Evolutionary conservation across 2,113 vertebrate species (phyloP).

Genomic region (Atherinomorus stipes): DNA sequence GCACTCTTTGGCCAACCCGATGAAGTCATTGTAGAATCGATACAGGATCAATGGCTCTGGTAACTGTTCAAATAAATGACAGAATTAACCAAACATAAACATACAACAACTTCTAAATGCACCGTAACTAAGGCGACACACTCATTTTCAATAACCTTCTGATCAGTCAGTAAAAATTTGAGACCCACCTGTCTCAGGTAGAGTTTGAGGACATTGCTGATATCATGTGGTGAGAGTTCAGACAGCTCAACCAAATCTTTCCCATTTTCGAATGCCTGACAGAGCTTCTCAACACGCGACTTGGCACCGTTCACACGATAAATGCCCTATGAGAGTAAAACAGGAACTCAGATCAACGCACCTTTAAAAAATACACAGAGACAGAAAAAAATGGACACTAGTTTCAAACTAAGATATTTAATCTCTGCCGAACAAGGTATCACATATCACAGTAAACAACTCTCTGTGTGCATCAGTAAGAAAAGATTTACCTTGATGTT

Average conservation of each 20-base stretch:
- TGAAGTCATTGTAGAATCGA: conserved; percentile 94
- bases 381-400: neutral
- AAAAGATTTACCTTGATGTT: conserved; percentile 88
- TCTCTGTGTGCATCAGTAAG: neutral
- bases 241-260: conserved; percentile 96
- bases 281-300: conserved; percentile 96
- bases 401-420: neutral
- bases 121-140: neutral
- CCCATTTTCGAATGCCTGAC: conserved; percentile 98
- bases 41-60: conserved; percentile 95
- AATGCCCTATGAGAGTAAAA: conserved; percentile 86
- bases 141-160: neutral
- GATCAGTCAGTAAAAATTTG: neutral
- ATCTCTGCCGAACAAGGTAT: neutral
- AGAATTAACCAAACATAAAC: neutral
- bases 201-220: conserved; percentile 97
- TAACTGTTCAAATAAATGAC: conserved; percentile 81
- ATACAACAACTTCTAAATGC: neutral
- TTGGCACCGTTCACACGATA: conserved; percentile 98
- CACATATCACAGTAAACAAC: neutral
- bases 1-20: conserved; percentile 94
- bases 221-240: conserved; percentile 94
- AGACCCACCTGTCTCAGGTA: conserved; percentile 93
- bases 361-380: neutral
- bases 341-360: neutral